phyloP scores from a whole-genome alignment of 2,888 invertebrate genomes.

The Ennomos quercinarius region DNA sequence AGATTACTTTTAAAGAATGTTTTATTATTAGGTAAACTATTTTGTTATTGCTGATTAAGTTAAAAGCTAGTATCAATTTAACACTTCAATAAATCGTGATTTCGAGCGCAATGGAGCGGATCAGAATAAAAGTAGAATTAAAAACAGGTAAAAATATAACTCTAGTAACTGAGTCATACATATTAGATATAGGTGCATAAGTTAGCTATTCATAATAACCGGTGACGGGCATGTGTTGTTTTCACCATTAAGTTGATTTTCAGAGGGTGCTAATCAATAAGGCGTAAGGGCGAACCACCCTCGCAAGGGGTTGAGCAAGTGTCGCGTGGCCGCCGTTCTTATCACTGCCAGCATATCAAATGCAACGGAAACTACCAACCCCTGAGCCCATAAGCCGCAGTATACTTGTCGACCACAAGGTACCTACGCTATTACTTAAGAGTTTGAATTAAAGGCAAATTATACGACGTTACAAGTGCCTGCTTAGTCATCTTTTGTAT shows the following conservation, averaged over 20 bases:
- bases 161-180: neutral
- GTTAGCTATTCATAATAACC: conserved; percentile 41
- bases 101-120: too few relatives aligned
- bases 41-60: too few relatives aligned
- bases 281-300: conserved; percentile 80
- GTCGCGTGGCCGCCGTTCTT: conserved; percentile 77
- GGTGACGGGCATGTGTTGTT: conserved; percentile 59
- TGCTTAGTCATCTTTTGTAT: conserved; percentile 13
- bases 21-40: too few relatives aligned
- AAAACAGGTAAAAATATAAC: too few relatives aligned
- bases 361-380: conserved; percentile 68
- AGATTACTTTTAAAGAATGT: too few relatives aligned
- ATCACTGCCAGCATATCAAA: conserved; percentile 81
- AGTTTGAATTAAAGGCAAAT: conserved; percentile 35
- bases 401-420: conserved; percentile 38
- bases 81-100: too few relatives aligned
- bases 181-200: conserved; percentile 28
- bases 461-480: conserved; percentile 24
- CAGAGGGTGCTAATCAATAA: conserved; percentile 80
- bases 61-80: too few relatives aligned
- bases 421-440: conserved; percentile 39
- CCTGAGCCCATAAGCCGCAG: conserved; percentile 53
- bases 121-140: too few relatives aligned
- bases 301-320: conserved; percentile 79
- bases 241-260: conserved; percentile 66